Conservation (phyloP, 1,140 invertebrate species). For the Bombus vancouverensis region DNA sequence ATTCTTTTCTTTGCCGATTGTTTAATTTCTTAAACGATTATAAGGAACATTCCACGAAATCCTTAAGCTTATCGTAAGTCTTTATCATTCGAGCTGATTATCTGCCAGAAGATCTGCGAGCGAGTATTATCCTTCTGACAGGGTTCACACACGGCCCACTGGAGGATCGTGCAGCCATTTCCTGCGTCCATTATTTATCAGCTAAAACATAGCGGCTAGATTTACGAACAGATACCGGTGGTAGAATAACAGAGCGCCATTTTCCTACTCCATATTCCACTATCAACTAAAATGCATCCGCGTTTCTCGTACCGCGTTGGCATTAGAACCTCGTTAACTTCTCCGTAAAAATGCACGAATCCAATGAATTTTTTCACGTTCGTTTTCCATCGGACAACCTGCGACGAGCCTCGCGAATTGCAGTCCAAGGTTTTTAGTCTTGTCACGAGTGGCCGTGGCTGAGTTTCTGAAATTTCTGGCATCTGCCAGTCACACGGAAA, state of each 20-base stretch:
- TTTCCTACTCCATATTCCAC: not conserved
- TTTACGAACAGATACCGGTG: not conserved
- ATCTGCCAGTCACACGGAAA: conserved; percentile 39
- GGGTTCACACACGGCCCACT: not conserved
- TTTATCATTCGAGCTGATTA: not conserved
- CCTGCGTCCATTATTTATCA: conserved; percentile 4
- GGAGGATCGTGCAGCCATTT: conserved; percentile 7
- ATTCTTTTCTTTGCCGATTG: no score
- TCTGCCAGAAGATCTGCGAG: no score
- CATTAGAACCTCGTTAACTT: not conserved
- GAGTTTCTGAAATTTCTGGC: conserved; percentile 56
- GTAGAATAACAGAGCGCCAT: not conserved
- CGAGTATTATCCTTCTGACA: conserved; percentile 1
- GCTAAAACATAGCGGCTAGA: not conserved
- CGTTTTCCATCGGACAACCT: not conserved
- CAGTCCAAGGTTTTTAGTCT: not conserved
- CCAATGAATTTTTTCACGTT: not conserved
- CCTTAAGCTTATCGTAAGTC: no score
- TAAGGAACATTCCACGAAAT: no score
- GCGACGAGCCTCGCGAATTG: not conserved
- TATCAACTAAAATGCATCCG: not conserved
- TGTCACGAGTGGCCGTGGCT: conserved; percentile 27
- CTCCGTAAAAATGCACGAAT: not conserved
- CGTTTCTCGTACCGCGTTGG: not conserved
- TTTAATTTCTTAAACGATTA: no score